Base-by-base conservation (phyloP, 2,797 vertebrate species). In the Sebastes hubbsi region DNA sequence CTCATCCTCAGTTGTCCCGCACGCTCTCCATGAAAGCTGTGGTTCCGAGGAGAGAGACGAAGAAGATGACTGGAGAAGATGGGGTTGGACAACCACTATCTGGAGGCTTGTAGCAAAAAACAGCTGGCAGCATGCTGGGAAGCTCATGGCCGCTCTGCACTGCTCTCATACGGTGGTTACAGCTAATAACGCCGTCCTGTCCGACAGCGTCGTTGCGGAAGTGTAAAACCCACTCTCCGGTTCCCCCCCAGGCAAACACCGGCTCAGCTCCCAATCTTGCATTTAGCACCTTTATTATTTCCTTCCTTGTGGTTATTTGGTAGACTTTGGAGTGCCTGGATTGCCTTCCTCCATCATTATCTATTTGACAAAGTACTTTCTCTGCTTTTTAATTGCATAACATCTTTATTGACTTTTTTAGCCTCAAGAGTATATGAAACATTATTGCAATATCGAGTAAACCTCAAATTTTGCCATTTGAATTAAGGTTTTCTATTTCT, bases 401-500 rank as follows among this genome's bases (percentile, higher is more conserved):
- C 34, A 16, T 62, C 58, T 69, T 73, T 54, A 63, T 34, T 22
- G 74, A 78, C 72, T 69, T 58, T 68, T 61, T 60, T 80, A 72
- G 3, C 66, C 79, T 66, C 68, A 9, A 24, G 71, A 81, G 81
- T 78, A 75, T 60, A 72, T 75, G 49, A 69, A 71, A 79, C 54
- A 46, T 59, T 52, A 32, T 78, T 78, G 59, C 75, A 63, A 65
- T 82, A 74, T 81, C 56, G 73, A 70, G 52, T 64, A 68, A 72
- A 71, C 75, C 63, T 86, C 36, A 58, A 10, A 75, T 77, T 27
- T 42, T 82, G 36, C 70, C 58, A 63, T 74, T 82, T 81, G 18
- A 59, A 82, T 81, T 68, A 55, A 62, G n/a, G 27, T 46, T 82
- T 88, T 78, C 16, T 72, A 56, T 77, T 70, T 88, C 67, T 71